phyloP scores from a whole-genome alignment of 2,113 vertebrate genomes.

The Dermatemys mawii region DNA sequence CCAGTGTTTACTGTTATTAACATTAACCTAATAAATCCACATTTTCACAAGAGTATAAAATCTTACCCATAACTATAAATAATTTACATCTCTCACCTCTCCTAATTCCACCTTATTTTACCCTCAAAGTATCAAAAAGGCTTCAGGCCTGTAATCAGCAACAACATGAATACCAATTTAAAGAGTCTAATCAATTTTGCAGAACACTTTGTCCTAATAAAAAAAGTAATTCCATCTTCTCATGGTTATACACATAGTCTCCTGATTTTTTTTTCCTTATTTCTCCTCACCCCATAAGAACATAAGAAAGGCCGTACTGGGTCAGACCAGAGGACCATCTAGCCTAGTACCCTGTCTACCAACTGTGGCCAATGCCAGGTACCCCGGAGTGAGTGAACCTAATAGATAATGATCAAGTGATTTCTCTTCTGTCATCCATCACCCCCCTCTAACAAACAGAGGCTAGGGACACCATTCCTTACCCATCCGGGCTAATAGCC shows the following conservation, averaged over 20 bases:
- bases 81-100: neutral
- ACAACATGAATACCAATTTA: neutral
- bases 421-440: too few relatives aligned
- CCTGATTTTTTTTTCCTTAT: too few relatives aligned
- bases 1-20: neutral
- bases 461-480: too few relatives aligned
- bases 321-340: too few relatives aligned
- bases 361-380: too few relatives aligned
- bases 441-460: too few relatives aligned
- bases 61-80: neutral
- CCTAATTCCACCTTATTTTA: neutral
- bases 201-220: neutral
- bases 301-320: too few relatives aligned
- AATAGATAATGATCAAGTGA: too few relatives aligned
- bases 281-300: neutral
- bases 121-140: neutral
- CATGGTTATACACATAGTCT: neutral
- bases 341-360: too few relatives aligned
- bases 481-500: too few relatives aligned
- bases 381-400: too few relatives aligned
- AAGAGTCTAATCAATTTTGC: neutral
- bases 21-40: neutral
- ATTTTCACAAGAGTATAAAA: neutral
- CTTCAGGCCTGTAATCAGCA: neutral
- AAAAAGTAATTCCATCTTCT: neutral